Percentiles rank a stretch among this genome's conserved stretches.
These are phyloP conservation scores for Syrmaticus mikado DNA, from an alignment of 2,113 vertebrate genomes.

Conservation along the genomic window DNA sequence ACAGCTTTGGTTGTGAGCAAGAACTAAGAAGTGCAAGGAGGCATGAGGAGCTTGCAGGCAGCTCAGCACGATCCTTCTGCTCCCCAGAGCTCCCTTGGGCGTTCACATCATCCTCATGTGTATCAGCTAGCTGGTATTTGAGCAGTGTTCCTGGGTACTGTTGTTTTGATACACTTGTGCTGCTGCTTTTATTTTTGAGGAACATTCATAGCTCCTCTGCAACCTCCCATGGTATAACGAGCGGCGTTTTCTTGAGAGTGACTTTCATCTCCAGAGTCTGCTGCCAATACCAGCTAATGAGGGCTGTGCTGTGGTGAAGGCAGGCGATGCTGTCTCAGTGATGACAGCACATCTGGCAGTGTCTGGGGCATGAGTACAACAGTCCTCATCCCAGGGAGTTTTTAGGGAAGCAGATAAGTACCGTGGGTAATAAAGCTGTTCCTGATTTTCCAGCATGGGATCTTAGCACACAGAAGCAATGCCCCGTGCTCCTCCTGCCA, in stretches of 20 bases:
- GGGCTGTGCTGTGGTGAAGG: neutral
- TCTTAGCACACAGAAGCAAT: neutral
- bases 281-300: neutral
- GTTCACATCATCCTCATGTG: neutral
- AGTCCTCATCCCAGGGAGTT: neutral
- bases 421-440: neutral
- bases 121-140: neutral
- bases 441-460: neutral
- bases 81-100: neutral
- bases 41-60: neutral
- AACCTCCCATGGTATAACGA: neutral
- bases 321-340: neutral
- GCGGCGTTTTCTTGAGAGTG: neutral
- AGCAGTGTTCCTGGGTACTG: neutral
- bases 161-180: accelerated
- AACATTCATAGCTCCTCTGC: neutral
- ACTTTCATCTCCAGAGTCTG: neutral
- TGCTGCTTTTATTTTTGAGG: neutral
- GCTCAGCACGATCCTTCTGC: neutral
- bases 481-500: accelerated
- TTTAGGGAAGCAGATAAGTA: neutral
- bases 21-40: neutral
- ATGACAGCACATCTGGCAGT: neutral
- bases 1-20: neutral
- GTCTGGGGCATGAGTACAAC: neutral